Evolutionary conservation across 2,888 invertebrate genomes (phyloP).

Genomic region (Lithophane semibrunnea): DNA sequence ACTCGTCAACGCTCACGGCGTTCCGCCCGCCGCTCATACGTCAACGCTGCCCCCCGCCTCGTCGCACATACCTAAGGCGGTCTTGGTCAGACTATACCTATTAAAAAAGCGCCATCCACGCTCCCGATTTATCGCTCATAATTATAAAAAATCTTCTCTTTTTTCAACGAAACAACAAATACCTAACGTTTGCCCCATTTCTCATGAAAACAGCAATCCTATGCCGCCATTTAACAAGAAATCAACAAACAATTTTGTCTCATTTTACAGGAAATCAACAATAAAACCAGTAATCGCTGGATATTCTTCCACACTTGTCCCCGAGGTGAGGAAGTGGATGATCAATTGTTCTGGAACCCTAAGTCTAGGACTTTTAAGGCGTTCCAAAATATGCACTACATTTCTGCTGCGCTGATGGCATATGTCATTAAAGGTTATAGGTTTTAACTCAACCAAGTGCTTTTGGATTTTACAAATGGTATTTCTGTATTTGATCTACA

Average conservation of each 20-base stretch:
- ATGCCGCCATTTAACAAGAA: not conserved
- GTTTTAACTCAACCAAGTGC: constrained; percentile 67
- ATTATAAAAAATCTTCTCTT: constrained; percentile 2
- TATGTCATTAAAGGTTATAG: constrained; percentile 71
- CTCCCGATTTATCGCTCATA: not conserved
- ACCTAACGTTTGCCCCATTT: not conserved
- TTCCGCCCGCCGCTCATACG: no score
- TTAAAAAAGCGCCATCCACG: not conserved
- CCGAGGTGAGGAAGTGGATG: constrained; percentile 79
- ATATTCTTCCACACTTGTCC: constrained; percentile 85
- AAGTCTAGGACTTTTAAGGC: constrained; percentile 79
- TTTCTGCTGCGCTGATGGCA: constrained; percentile 83
- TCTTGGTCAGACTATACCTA: not conserved
- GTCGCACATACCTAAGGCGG: no score
- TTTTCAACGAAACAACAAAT: constrained; percentile 73
- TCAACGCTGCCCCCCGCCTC: no score
- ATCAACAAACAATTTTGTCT: not conserved
- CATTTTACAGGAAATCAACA: constrained; percentile 76
- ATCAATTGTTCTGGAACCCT: constrained; percentile 75
- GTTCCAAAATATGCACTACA: constrained; percentile 83
- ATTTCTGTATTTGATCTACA: not conserved
- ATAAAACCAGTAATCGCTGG: constrained; percentile 71
- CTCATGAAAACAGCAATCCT: no score
- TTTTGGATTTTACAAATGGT: not conserved
- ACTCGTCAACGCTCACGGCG: no score